These are phyloP conservation scores for Lethenteron camtschaticum DNA, from an alignment of 2,113 vertebrate genomes.

Conservation along the genomic window DNA sequence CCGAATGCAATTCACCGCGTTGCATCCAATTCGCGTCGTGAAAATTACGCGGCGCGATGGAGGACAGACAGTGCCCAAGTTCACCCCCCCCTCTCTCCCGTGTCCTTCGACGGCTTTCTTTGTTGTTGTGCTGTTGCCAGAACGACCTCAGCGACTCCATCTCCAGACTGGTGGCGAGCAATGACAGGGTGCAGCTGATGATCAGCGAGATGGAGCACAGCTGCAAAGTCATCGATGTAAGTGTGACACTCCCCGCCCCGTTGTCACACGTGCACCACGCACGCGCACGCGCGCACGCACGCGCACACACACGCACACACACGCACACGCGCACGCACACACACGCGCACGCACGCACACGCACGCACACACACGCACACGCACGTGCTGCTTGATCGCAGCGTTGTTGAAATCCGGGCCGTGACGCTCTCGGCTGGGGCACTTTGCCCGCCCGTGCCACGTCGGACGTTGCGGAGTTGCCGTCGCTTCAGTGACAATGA, in stretches of 20 bases:
- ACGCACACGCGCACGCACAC: not conserved
- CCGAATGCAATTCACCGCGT: too few relatives aligned
- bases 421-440: too few relatives aligned
- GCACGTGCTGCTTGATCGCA: too few relatives aligned
- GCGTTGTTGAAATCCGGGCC: too few relatives aligned
- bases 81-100: too few relatives aligned
- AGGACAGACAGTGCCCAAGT: too few relatives aligned
- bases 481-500: too few relatives aligned
- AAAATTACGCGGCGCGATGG: too few relatives aligned
- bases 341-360: not conserved
- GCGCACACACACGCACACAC: not conserved
- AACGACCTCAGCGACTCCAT: slow-evolving; percentile 23
- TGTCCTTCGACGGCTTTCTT: too few relatives aligned
- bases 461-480: too few relatives aligned
- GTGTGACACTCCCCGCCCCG: not conserved
- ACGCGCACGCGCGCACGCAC: not conserved
- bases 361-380: not conserved
- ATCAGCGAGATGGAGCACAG: slow-evolving; percentile 23
- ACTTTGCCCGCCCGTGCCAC: too few relatives aligned
- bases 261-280: not conserved
- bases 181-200: slow-evolving; percentile 18
- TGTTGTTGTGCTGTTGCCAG: slow-evolving; percentile 15
- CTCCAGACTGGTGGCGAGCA: slow-evolving; percentile 18
- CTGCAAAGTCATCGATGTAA: slow-evolving; percentile 27
- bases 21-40: too few relatives aligned